phyloP scores from a whole-genome alignment of 2,888 invertebrate genomes.

The Hedya salicella region DNA sequence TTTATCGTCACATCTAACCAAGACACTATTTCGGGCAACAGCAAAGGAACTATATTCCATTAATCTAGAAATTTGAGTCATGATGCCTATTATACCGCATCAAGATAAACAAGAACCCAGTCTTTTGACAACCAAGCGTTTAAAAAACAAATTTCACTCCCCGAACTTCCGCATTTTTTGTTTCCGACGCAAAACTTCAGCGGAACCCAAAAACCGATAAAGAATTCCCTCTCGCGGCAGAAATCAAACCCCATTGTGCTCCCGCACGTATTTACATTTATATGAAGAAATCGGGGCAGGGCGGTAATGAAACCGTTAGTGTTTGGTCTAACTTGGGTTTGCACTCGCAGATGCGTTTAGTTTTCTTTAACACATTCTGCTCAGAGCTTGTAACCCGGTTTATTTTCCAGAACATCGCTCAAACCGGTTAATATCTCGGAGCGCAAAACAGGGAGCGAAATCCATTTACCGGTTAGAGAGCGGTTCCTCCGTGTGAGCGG shows the following conservation, averaged over 20 bases:
- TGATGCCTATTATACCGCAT: no score
- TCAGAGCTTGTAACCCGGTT: no score
- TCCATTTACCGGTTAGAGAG: no score
- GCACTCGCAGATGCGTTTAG: background rate
- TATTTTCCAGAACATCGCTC: no score
- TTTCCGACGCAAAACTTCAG: background rate
- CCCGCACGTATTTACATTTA: conserved; percentile 70
- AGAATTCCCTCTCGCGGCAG: conserved; percentile 52
- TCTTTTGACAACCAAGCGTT: background rate
- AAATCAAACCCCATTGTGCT: conserved; percentile 69
- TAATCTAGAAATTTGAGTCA: no score
- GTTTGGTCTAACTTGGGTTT: background rate
- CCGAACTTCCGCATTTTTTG: conserved; percentile 10
- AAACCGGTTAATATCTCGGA: no score
- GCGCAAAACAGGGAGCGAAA: no score
- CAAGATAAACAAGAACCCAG: no score
- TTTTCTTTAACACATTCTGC: background rate
- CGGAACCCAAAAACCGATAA: conserved; percentile 46
- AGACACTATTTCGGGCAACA: no score
- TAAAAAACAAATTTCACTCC: conserved; percentile 11
- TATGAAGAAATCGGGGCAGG: conserved; percentile 62
- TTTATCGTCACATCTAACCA: no score
- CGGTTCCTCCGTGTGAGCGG: no score
- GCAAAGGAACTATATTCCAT: no score
- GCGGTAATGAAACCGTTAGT: conserved; percentile 27